These are phyloP conservation scores for Camelus dromedarius DNA, from an alignment of 2,113 vertebrate species.

Conservation along the genomic window DNA sequence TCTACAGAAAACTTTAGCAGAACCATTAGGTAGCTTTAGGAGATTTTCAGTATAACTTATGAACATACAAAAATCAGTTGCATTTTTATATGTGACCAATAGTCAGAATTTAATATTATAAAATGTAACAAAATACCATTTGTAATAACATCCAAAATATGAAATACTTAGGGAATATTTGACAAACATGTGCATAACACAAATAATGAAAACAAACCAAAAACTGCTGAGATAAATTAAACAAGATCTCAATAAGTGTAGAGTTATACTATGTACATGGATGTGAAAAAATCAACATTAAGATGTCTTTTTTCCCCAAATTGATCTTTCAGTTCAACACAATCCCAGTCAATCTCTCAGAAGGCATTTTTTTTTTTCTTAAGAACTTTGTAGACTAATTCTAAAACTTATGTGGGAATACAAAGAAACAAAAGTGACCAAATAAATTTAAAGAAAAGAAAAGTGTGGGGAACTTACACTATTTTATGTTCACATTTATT, in stretches of 20 bases:
- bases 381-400: not conserved
- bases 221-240: not conserved
- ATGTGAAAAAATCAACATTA: not conserved
- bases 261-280: not conserved
- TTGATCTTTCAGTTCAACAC: not conserved
- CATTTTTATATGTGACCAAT: not conserved
- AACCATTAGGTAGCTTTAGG: not conserved
- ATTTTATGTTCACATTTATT: not conserved
- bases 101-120: not conserved
- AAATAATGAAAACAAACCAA: not conserved
- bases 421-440: not conserved
- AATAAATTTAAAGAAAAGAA: not conserved
- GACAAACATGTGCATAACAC: not conserved
- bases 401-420: not conserved
- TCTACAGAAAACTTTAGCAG: not conserved
- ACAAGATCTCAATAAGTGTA: not conserved
- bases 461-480: not conserved
- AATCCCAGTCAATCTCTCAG: not conserved
- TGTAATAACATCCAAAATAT: not conserved
- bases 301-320: not conserved
- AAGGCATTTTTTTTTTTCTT: not conserved
- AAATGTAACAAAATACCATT: not conserved
- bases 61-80: not conserved
- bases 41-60: not conserved
- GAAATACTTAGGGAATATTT: not conserved